phyloP scores from a whole-genome alignment of 2,888 invertebrate genomes.

The Malthinus flaveolus region DNA sequence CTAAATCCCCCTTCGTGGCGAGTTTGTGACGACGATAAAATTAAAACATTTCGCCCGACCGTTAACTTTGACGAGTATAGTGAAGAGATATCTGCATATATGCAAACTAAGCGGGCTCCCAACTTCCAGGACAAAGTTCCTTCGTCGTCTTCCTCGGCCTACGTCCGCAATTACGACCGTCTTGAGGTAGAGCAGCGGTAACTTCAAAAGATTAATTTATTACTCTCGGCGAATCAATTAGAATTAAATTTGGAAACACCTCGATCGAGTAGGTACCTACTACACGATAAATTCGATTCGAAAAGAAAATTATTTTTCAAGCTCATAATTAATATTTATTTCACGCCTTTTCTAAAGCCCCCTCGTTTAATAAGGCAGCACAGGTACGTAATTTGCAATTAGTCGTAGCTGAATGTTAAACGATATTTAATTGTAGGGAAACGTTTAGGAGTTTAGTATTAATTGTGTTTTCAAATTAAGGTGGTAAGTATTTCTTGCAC shows the following conservation, averaged over 20 bases:
- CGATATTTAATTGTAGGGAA: conserved; percentile 15
- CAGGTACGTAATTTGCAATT: not conserved
- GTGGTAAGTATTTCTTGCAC: conserved; percentile 11
- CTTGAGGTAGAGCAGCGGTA: conserved; percentile 31
- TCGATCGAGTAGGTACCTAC: conserved; percentile 22
- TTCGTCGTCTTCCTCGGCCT: conserved; percentile 27
- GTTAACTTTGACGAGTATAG: conserved; percentile 15
- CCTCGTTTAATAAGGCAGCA: no score
- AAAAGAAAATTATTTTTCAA: not conserved
- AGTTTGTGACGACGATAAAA: no score
- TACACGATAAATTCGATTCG: conserved; percentile 18
- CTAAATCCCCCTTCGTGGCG: no score
- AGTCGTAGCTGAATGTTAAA: conserved; percentile 1
- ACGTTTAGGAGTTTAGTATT: conserved; percentile 8
- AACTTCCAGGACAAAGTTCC: conserved; percentile 14
- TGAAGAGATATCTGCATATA: conserved; percentile 21
- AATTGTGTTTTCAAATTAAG: conserved; percentile 16
- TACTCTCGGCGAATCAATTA: conserved; percentile 44
- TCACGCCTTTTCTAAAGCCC: no score
- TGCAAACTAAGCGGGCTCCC: conserved; percentile 17
- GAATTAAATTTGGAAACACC: conserved; percentile 42
- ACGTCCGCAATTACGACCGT: conserved; percentile 27
- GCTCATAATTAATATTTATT: not conserved
- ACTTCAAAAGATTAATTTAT: conserved; percentile 46
- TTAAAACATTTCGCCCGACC: no score